These are phyloP conservation scores for Archips crataeganus DNA, from an alignment of 2,888 invertebrate genomes.

Conservation along the genomic window DNA sequence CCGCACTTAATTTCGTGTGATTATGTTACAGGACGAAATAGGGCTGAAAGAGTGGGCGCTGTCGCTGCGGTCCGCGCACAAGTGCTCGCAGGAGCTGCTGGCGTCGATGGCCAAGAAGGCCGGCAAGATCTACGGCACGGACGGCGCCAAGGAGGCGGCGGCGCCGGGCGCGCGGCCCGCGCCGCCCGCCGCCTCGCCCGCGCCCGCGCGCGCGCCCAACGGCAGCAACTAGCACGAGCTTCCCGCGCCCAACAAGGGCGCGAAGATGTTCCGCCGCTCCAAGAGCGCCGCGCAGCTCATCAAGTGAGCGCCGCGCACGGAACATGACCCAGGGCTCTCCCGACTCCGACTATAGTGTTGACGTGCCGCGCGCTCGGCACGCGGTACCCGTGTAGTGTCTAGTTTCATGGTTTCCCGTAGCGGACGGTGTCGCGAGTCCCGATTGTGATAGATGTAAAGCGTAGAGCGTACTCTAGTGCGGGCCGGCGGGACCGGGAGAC, in stretches of 20 bases:
- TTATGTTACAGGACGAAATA: conserved; percentile 94
- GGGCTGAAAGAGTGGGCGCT: conserved; percentile 99
- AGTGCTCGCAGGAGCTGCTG: conserved; percentile 97
- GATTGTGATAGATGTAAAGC: conserved; percentile 41
- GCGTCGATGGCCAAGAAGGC: conserved; percentile 99
- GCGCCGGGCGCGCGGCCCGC: conserved; percentile 54
- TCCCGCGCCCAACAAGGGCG: conserved; percentile 81
- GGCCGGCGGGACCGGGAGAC: conserved; percentile 16
- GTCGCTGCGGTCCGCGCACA: conserved; percentile 97
- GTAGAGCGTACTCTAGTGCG: conserved; percentile 25
- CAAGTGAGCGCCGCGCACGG: conserved; percentile 65
- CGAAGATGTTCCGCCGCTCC: conserved; percentile 85
- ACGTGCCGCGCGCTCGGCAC: not conserved
- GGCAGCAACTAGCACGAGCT: conserved; percentile 84
- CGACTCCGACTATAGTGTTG: conserved; percentile 7
- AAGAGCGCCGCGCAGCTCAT: conserved; percentile 85
- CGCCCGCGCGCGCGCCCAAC: conserved; percentile 69
- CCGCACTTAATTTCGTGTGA: not conserved
- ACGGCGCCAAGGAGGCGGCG: conserved; percentile 73
- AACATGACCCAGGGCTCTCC: conserved; percentile 9
- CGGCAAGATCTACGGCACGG: conserved; percentile 98
- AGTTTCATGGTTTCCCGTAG: conserved; percentile 28
- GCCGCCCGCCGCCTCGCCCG: conserved; percentile 60
- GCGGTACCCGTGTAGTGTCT: conserved; percentile 19
- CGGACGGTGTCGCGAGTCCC: conserved; percentile 26